A percentile compares a stretch with the other conserved stretches of the same genome.
Evolutionary conservation across 2,888 invertebrate genomes (phyloP).

Genomic region (Troilus luridus): DNA sequence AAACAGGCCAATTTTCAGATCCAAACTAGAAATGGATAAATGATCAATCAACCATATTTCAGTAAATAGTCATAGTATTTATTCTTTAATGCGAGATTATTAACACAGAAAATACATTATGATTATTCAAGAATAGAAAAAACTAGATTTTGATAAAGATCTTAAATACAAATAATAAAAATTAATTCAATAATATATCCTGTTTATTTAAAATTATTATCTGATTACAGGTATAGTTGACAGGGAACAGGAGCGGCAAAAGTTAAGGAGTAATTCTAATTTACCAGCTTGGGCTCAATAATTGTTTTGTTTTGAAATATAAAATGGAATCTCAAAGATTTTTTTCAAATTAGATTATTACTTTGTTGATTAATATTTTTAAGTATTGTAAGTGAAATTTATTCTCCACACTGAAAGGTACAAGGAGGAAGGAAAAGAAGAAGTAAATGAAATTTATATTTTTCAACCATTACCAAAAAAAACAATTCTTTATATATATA

Average conservation of each 20-base stretch:
- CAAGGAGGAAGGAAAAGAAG: too few relatives aligned
- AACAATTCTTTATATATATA: too few relatives aligned
- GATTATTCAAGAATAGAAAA: too few relatives aligned
- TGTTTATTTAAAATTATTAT: neutral
- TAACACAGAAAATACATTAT: too few relatives aligned
- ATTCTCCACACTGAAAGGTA: too few relatives aligned
- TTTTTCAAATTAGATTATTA: neutral
- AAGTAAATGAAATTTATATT: too few relatives aligned
- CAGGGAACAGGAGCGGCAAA: constrained; percentile 14
- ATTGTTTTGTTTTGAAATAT: neutral
- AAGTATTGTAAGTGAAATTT: neutral
- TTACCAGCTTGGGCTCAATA: constrained; percentile 61
- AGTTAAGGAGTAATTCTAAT: constrained; percentile 29
- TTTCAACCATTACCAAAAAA: too few relatives aligned
- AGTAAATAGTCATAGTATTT: neutral
- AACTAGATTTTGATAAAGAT: too few relatives aligned
- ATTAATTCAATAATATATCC: neutral
- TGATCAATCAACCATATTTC: neutral
- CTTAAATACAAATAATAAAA: too few relatives aligned
- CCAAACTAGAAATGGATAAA: neutral
- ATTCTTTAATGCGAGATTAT: neutral
- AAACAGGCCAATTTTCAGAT: neutral
- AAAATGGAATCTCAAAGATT: neutral
- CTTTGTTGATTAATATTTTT: neutral
- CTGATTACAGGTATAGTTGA: constrained; percentile 22